Evolutionary conservation across 1,140 invertebrate species (phyloP).

Genomic region (Pseudobourletiella spinata): DNA sequence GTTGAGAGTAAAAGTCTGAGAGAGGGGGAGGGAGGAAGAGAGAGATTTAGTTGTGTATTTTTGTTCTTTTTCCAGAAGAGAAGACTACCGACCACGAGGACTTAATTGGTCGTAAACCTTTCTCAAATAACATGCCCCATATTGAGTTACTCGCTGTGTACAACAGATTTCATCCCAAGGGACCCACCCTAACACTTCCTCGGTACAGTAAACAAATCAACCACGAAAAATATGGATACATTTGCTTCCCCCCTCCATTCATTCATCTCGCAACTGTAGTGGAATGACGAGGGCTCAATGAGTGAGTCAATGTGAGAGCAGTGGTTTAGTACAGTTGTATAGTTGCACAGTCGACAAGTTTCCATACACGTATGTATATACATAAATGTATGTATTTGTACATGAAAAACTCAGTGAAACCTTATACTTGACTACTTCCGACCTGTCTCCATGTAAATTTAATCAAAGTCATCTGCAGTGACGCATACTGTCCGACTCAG

Average conservation of each 20-base stretch:
- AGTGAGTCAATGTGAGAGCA: not conserved
- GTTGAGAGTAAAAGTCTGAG: not conserved
- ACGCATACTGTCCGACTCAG: too few species aligned
- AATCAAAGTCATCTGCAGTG: too few species aligned
- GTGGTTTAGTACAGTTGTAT: too few species aligned
- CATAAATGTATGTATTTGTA: not conserved
- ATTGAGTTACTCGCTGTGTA: slow-evolving; percentile 2
- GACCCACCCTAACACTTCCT: slow-evolving; percentile 8
- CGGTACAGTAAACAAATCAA: slow-evolving; percentile 9
- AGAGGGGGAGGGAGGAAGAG: too few species aligned
- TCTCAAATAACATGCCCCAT: not conserved
- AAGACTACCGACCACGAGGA: slow-evolving; percentile 1
- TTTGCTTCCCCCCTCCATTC: not conserved
- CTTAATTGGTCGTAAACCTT: not conserved
- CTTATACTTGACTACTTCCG: too few species aligned
- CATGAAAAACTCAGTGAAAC: too few species aligned
- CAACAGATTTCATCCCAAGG: not conserved
- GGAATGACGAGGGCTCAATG: not conserved
- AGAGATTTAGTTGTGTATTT: too few species aligned
- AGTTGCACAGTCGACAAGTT: too few species aligned
- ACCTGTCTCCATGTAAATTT: too few species aligned
- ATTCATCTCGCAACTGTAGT: not conserved
- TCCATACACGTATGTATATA: not conserved
- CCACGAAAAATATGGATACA: slow-evolving; percentile 15
- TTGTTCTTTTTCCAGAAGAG: not conserved